A percentile compares a stretch with the other conserved stretches of the same genome.
Conservation (phyloP, 2,888 invertebrate species). For the Cryptosula pallasiana region DNA sequence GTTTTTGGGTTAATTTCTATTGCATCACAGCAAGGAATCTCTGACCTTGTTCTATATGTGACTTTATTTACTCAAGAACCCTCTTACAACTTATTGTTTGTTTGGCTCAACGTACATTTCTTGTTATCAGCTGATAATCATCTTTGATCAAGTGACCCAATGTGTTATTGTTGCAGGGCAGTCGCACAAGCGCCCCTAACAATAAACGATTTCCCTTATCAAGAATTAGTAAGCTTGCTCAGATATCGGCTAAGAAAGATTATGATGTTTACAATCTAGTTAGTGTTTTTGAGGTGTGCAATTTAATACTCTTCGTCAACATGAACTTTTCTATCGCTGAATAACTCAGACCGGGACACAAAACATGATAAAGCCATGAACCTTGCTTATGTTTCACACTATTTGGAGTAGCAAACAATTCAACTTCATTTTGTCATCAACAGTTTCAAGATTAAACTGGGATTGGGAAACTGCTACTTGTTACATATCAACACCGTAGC, state of each 20-base stretch:
- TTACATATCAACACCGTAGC: too few species aligned
- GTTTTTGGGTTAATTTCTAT: neutral
- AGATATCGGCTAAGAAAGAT: too few species aligned
- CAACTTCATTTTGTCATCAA: too few species aligned
- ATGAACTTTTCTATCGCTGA: constrained; percentile 2
- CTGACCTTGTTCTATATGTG: neutral
- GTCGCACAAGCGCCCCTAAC: neutral
- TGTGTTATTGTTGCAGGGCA: neutral
- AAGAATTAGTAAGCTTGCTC: too few species aligned
- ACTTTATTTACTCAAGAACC: neutral
- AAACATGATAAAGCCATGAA: too few species aligned
- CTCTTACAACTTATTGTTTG: neutral
- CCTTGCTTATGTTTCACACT: too few species aligned
- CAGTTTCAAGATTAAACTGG: too few species aligned
- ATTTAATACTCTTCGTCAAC: neutral
- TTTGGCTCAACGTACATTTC: too few species aligned
- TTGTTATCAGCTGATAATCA: too few species aligned
- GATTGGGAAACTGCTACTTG: too few species aligned
- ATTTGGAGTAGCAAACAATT: too few species aligned
- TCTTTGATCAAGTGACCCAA: neutral
- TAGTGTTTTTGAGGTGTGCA: neutral
- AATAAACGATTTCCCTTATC: neutral
- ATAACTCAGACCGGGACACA: neutral
- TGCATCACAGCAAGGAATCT: neutral
- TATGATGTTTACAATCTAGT: too few species aligned